These are phyloP conservation scores for Drosophila subpulchrella DNA, from an alignment of 1,140 invertebrate genomes.

Conservation along the genomic window DNA sequence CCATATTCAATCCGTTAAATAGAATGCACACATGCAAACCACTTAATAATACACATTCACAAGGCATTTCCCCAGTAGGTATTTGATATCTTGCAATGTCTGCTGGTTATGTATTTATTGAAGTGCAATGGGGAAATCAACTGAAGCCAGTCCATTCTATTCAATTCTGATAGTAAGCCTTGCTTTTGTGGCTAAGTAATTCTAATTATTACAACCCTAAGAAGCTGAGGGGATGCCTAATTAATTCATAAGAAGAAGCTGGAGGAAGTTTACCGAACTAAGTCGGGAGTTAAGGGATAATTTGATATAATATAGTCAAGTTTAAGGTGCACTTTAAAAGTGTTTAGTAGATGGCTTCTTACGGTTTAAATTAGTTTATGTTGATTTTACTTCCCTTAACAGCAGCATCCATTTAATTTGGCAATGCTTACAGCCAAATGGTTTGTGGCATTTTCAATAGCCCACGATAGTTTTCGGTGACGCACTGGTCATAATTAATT, in stretches of 20 bases:
- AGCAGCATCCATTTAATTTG: neutral
- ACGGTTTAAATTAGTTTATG: too few species aligned
- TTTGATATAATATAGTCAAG: neutral
- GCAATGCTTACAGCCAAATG: neutral
- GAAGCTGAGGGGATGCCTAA: slow-evolving; percentile 11
- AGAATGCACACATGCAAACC: neutral
- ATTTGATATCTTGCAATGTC: neutral
- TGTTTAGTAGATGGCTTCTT: neutral
- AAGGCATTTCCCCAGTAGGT: neutral
- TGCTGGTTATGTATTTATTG: slow-evolving; percentile 66
- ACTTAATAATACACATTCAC: slow-evolving; percentile 16
- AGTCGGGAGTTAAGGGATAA: neutral
- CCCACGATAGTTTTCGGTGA: neutral
- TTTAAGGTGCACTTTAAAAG: neutral
- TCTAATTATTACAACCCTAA: slow-evolving; percentile 44
- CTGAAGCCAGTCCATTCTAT: slow-evolving; percentile 24
- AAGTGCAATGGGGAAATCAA: slow-evolving; percentile 55
- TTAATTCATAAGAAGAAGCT: slow-evolving; percentile 11
- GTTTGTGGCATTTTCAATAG: slow-evolving; percentile 17
- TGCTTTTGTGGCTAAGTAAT: slow-evolving; percentile 55
- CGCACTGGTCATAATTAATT: neutral
- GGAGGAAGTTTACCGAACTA: neutral
- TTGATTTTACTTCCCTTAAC: neutral
- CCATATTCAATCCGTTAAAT: neutral
- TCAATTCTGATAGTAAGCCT: slow-evolving; percentile 19